Evolutionary conservation across 2,888 invertebrate genomes (phyloP), one percentile per base, ranked within the genome.

Genomic region (Xylota segnis): DNA sequence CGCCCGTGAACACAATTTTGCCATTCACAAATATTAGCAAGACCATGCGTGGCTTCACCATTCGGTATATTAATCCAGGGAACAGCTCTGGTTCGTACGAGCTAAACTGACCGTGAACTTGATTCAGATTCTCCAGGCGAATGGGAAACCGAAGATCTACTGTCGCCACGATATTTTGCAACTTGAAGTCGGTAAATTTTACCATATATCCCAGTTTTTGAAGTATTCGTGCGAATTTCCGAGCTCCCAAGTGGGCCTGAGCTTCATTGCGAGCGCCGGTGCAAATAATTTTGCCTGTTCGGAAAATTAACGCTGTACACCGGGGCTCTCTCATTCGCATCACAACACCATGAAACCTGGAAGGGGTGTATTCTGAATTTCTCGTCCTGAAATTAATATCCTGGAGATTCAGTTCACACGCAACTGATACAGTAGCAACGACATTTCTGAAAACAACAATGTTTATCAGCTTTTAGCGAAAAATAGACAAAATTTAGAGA

Each of bases 51-150:
- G 99, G 99, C 90, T 97, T 96, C 47, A 99, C 97, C 98, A 99
- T 97, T 89, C 99, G 94, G 92, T 99, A 99, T 76, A 99, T 98
- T 34, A 99, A 94, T n/a, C 99, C 99, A 6, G 99, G 99, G 93
- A 99, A 99, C 72, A 99, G 93, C 93, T 99, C 99, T 0, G 99
- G 99, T 92, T 99, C 99, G 91, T 99, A 99, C 68, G 97, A 97
- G 83, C 94, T 94, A 90, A 95, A 97, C 92, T 95, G 96, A 29
- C 94, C 96, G 92, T 95, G 97, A 87, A 94, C 94, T 91, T 94
- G 95, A 93, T 95, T 95, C 78, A 95, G 93, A 90, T 95, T 96
- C 92, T 96, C 97, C 89, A 95, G 92, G 90, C 94, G 95, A 89
- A 95, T 95, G 65, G 95, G 97, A 93, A 95, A 96, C 88, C 95